Evolutionary conservation across 2,797 vertebrate genomes (phyloP).

Genomic region (Centroberyx gerrardi): DNA sequence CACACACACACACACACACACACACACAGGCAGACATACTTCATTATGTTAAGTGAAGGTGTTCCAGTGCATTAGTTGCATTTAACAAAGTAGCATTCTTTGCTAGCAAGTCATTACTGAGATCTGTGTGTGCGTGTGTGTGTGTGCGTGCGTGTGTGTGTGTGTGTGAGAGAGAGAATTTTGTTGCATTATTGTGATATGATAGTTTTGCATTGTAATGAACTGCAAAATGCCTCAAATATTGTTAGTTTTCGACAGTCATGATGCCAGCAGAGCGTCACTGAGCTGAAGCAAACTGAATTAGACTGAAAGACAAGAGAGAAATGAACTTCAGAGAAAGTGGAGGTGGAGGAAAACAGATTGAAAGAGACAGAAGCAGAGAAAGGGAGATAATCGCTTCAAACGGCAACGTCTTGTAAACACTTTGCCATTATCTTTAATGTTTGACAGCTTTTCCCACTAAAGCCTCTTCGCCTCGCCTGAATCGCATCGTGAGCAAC

Average conservation of each 20-base stretch:
- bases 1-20: slow-evolving; percentile 1
- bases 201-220: slow-evolving; percentile 3
- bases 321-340: not conserved
- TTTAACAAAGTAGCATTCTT: slow-evolving; percentile 42
- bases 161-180: slow-evolving; percentile 4
- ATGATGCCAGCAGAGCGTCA: not conserved
- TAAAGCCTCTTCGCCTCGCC: too few relatives aligned
- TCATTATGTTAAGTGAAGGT: slow-evolving; percentile 48
- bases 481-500: slow-evolving; percentile 13
- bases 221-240: too few relatives aligned
- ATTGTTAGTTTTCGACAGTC: not conserved
- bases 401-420: not conserved
- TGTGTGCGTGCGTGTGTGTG: not conserved
- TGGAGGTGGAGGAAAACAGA: slow-evolving; percentile 8
- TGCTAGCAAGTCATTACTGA: slow-evolving; percentile 28
- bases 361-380: not conserved
- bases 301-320: not conserved
- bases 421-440: too few relatives aligned
- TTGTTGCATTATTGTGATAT: not conserved
- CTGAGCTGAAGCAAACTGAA: not conserved
- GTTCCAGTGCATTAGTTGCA: slow-evolving; percentile 54
- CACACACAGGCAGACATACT: slow-evolving; percentile 5
- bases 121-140: not conserved
- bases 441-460: too few relatives aligned
- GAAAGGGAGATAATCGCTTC: slow-evolving; percentile 10